Base-by-base conservation (phyloP, 2,888 invertebrate species). In the Tetragnatha montana region DNA sequence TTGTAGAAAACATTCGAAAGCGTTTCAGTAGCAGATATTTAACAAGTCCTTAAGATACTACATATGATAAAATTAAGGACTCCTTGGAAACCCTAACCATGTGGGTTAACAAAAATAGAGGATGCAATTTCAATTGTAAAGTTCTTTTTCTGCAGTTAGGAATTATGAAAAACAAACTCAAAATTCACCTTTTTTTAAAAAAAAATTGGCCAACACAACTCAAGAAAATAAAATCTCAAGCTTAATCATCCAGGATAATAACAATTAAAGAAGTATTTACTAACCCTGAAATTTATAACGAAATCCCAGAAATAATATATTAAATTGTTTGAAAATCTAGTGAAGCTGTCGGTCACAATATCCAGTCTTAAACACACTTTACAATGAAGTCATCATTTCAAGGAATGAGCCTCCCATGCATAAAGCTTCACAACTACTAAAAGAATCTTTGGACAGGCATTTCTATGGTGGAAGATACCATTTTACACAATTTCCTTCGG, bases 371-470 rank as follows among this genome's bases (percentile, higher is more conserved):
- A 51, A 8, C 12, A 51, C 51, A 7, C 49, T 35, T 49, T 47
- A 49, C 6, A n/a, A 76, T 76, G 49, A 76, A 76, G 76, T 47
- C 17, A 12, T 76, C 47, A 76, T 76, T 49, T 76, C 50, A 17
- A 49, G 47, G 47, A 76, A 76, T 76, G 76, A 50, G 49, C 50
- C 76, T 76, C 76, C 76, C 10, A n/a, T 76, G 14, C 76, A 76
- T 47, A 76, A 50, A 47, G 76, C 76, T 49, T 47, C 49, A 76
- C 47, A 76, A 76, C 49, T 35, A 19, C 17, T 76, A 47, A 76
- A 50, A 76, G 76, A 12, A 76, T 76, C 76, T 14, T 50, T 76
- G 17, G 49, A 49, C 76, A 35, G 49, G 49, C 76, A 76, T 76
- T 76, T 74, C 22, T 49, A 76, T 49, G 49, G 47, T 35, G 76